Evolutionary conservation across 2,113 vertebrate species (phyloP).

Genomic region (Tyrannus savana): DNA sequence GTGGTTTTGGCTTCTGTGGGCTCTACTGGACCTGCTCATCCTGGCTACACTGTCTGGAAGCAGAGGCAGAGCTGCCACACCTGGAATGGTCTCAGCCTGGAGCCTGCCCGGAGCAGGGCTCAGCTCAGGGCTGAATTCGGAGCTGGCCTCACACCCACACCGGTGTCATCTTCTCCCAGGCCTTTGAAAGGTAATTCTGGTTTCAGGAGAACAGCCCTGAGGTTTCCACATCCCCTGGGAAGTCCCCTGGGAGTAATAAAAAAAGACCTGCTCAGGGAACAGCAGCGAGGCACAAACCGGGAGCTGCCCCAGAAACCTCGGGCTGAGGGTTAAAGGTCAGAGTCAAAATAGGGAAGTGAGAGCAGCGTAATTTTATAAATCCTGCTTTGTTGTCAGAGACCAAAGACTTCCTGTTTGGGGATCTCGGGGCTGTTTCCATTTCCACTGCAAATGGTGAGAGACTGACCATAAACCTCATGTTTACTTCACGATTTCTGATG

Average conservation of each 20-base stretch:
- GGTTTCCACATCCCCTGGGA: background rate
- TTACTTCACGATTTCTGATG: background rate
- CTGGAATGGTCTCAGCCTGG: background rate
- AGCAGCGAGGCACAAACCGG: background rate
- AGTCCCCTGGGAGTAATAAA: accelerated
- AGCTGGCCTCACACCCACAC: background rate
- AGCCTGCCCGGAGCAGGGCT: background rate
- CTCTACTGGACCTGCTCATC: accelerated
- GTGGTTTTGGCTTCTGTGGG: accelerated
- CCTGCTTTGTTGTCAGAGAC: background rate
- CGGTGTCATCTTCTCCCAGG: background rate
- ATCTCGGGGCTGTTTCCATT: background rate
- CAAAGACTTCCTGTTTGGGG: constrained; percentile 36
- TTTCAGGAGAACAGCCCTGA: background rate
- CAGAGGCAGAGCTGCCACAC: accelerated
- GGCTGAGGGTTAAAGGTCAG: background rate
- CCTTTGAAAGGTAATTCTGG: background rate
- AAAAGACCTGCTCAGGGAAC: background rate
- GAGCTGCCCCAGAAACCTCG: background rate
- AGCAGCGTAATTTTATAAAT: background rate
- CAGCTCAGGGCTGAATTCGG: accelerated
- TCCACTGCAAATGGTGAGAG: background rate
- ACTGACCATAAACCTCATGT: background rate
- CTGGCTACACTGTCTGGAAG: background rate
- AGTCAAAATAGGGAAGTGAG: constrained; percentile 13